Base-by-base conservation (phyloP, 37 sponge, comb jelly and placozoan genomes). In the Amphimedon queenslandica region DNA sequence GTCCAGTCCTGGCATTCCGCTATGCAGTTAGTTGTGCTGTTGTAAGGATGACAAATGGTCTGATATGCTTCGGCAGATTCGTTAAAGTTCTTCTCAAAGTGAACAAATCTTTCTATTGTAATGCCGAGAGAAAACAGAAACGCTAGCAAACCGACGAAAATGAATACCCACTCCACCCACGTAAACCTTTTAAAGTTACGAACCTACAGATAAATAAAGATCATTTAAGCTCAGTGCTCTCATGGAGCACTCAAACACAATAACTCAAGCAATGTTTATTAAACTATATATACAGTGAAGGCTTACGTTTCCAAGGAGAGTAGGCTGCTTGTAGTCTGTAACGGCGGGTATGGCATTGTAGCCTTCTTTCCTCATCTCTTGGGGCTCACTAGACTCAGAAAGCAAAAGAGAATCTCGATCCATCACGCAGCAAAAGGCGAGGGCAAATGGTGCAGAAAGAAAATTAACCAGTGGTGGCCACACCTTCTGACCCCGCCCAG, bases 111-210 rank as follows among this genome's bases (percentile, higher is more conserved):
- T 69, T 80, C 66, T 40, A 80, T 80, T 61, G 64, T 65, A 10
- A 86, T 0, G 11, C 67, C 80, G 8, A 76, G n/a, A 28, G 66
- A 57, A 10, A 34, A 66, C 16, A 80, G 56, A n/a, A 86, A 37
- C 6, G 81, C 63, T 27, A 86, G 33, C 3, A 73, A 33, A 37
- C 70, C 61, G 28, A 86, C 36, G 10, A 63, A 34, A 24, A 80
- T 1, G 66, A 80, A 86, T 1, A 75, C 40, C 87, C 87, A 86
- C 24, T 86, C 81, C 13, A 80, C n/a, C 71, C 75, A 79, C 10
- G 40, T 10, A 30, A 86, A 70, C 20, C 81, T 56, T 27, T 37
- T 69, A 25, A 37, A 47, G 40, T 86, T 80, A 11, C 81, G 72
- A 27, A 75, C 20, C 87, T 86, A 47, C 8, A 47, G 8, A 8